These are phyloP conservation scores for Varecia variegata DNA, from an alignment of 2,797 vertebrate species.

Conservation along the genomic window DNA sequence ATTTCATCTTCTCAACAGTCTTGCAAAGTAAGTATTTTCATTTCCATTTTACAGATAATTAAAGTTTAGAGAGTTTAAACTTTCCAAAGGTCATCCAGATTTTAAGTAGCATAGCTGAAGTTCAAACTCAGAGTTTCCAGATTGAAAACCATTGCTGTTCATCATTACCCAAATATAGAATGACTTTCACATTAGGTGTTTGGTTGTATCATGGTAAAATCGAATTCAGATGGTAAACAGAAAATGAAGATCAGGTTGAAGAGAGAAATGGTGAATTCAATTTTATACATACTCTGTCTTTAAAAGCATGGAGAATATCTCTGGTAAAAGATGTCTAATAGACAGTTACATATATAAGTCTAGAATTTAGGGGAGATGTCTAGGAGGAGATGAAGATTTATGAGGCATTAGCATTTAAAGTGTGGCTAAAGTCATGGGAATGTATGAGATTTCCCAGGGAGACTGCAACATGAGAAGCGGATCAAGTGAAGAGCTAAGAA, in stretches of 20 bases:
- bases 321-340: not conserved
- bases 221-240: not conserved
- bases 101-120: not conserved
- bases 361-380: conserved; percentile 6
- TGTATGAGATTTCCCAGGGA: conserved; percentile 34
- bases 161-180: not conserved
- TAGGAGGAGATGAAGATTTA: conserved; percentile 1
- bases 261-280: not conserved
- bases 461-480: conserved; percentile 30
- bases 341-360: not conserved
- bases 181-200: not conserved
- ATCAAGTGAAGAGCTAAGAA: not conserved
- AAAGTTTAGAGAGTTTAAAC: not conserved
- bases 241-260: not conserved
- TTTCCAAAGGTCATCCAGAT: not conserved
- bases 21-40: not conserved
- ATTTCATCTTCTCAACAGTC: not conserved
- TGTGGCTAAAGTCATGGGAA: conserved; percentile 20
- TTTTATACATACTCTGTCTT: not conserved
- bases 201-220: not conserved
- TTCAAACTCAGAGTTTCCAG: not conserved
- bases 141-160: not conserved
- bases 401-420: conserved; percentile 42
- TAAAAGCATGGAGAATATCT: conserved; percentile 6
- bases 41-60: not conserved